Base-by-base conservation (phyloP, 2,113 vertebrate species). In the Phyllostomus hastatus region DNA sequence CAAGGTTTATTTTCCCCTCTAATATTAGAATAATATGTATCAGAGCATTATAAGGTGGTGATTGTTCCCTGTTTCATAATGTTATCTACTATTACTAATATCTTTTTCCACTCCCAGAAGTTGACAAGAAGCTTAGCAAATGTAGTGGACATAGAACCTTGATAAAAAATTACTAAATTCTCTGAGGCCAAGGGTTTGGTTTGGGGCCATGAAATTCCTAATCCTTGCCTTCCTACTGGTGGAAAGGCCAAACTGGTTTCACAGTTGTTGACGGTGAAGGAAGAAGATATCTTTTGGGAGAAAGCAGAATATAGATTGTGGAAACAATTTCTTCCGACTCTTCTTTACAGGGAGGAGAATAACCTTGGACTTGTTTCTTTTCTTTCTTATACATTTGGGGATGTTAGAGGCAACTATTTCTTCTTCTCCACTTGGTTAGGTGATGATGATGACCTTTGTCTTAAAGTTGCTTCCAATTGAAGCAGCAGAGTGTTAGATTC, bases 121-220 rank as follows among this genome's bases (percentile, higher is more conserved):
- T n/a, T 89, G 61, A 41, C 8, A 15, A 43, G 67, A 43, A 79
- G 6, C 86, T 28, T 76, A 94, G 43, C 52, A 67, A 72, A 70
- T 26, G 54, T 5, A 38, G 33, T 54, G 57, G 80, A 72, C 26
- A n/a, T 24, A 48, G 59, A 75, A 19, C 48, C 24, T 73, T 92
- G 76, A 80, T 88, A 97, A 81, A 66, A 84, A 81, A n/a, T 41
- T 9, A 67, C 46, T 90, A 82, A 57, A 67, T 57, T 94, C 76
- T 88, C 41, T 41, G 78, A 85, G 82, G 35, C 5, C 6, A 6
- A 79, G 7, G 52, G 50, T 24, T 48, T 38, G 12, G 15, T 66
- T 96, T 96, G 59, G 69, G 41, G 20, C 4, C 43, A 48, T 10
- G 26, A 38, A 16, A 73, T 52, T 90, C 9, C 48, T 48, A 28